Base-by-base conservation (phyloP, 2,113 vertebrate species). In the Toxostoma redivivum region DNA sequence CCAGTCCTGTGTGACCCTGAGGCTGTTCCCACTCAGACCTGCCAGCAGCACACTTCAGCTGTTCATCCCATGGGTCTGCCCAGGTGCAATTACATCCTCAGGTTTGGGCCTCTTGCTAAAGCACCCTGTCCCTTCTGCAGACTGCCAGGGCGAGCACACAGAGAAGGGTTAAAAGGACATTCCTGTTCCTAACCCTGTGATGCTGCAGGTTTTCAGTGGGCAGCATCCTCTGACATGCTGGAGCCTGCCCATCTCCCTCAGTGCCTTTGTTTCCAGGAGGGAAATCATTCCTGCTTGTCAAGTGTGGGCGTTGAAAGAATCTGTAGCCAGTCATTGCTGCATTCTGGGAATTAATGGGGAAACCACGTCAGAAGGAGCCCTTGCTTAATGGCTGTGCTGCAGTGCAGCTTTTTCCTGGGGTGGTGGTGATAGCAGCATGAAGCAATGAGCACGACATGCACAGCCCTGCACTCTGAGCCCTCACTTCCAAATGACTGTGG, bases 401-500 rank as follows among this genome's bases (percentile, higher is more conserved):
- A 24, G 65, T 6, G 51, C 40, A 85, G 2, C 4, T 58, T 56
- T 81, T 65, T 64, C 11, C 48, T 72, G 73, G 62, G 38, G 15
- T 19, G 38, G 18, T 19, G 22, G 62, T 1, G 23, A 37, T 7
- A 42, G 40, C 2, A 61, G 81, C 44, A 72, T 0, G 5, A 66
- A 67, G 48, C 30, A 74, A 61, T 4, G 27, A 51, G 37, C 30
- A 78, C 0, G 0, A 37, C n/a, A 10, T 7, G 24, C n/a, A 56
- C 18, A 11, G 11, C 42, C 53, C 35, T 84, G 33, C 14, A 15
- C 30, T 5, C 30, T 9, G 54, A n/a, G 37, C 37, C 11, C 58
- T 37, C 35, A 1, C 25, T 54, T 66, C 35, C 28, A 50, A 84
- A 67, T 8, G 15, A 7, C 25, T 27, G 4, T 5, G 10, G 12